These are phyloP conservation scores for Archips xylosteana DNA, from an alignment of 2,888 invertebrate genomes.

Conservation along the genomic window DNA sequence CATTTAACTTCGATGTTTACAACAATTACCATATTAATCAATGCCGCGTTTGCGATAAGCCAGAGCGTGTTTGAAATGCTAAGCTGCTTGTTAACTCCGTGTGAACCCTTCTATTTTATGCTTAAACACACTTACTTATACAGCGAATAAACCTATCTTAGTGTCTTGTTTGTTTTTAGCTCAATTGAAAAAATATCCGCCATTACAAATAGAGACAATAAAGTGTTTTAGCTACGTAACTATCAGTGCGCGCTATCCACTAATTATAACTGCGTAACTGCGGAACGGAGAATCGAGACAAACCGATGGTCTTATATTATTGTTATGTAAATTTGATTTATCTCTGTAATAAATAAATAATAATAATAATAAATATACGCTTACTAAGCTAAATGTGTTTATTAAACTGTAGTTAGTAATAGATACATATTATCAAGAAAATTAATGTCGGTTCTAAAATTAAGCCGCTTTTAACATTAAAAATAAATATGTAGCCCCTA, in stretches of 20 bases:
- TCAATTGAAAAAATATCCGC: no score
- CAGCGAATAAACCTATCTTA: background rate
- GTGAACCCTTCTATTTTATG: background rate
- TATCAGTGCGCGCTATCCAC: no score
- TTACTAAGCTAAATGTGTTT: background rate
- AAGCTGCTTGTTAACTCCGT: conserved; percentile 11
- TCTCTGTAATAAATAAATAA: no score
- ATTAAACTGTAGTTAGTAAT: background rate
- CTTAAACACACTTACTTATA: background rate
- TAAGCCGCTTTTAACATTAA: background rate
- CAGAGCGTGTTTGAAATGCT: conserved; percentile 14
- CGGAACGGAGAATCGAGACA: no score
- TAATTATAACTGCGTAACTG: no score
- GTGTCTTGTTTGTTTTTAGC: background rate
- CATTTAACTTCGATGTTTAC: conserved; percentile 3
- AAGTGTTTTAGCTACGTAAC: no score
- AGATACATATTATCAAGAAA: background rate
- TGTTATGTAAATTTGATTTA: no score
- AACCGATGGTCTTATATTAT: no score
- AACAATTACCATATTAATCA: conserved; percentile 25
- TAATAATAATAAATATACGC: no score
- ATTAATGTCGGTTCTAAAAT: background rate
- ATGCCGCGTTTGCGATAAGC: conserved; percentile 5
- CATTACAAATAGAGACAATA: no score
- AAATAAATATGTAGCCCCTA: background rate